Conservation (phyloP, 2,888 invertebrate species). For the Cantharis rustica region DNA sequence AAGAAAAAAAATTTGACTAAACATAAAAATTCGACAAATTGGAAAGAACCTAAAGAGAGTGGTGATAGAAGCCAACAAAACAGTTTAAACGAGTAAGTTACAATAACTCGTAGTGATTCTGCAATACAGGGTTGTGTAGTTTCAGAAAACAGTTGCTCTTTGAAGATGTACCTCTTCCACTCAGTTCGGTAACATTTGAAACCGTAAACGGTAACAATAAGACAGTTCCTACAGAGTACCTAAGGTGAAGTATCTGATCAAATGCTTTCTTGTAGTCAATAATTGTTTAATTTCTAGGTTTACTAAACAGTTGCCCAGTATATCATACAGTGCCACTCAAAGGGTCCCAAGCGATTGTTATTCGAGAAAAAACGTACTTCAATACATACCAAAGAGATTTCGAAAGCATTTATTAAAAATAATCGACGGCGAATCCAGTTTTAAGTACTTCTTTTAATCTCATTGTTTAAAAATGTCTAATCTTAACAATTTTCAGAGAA, state of each 20-base stretch:
- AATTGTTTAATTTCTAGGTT: conserved; percentile 36
- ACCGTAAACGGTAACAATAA: conserved; percentile 38
- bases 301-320: conserved; percentile 41
- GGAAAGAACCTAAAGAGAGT: conserved; percentile 33
- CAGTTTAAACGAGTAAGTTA: conserved; percentile 34
- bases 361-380: conserved; percentile 4
- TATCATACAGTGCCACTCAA: conserved; percentile 45
- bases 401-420: conserved; percentile 10
- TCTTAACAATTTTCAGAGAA: conserved; percentile 10
- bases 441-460: neutral
- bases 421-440: neutral
- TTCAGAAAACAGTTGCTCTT: conserved; percentile 41
- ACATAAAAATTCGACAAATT: conserved; percentile 30
- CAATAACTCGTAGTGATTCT: neutral
- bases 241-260: conserved; percentile 42
- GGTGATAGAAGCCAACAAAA: conserved; percentile 2
- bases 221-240: conserved; percentile 40
- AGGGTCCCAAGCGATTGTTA: conserved; percentile 32
- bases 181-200: conserved; percentile 40
- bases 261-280: neutral
- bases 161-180: conserved; percentile 39
- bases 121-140: conserved; percentile 26
- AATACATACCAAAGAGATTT: conserved; percentile 10
- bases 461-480: neutral
- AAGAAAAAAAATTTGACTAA: conserved; percentile 17